A percentile compares a stretch with the other conserved stretches of the same genome.
These are phyloP conservation scores for Oreocharis arfaki DNA, from an alignment of 2,113 vertebrate genomes.

Conservation along the genomic window DNA sequence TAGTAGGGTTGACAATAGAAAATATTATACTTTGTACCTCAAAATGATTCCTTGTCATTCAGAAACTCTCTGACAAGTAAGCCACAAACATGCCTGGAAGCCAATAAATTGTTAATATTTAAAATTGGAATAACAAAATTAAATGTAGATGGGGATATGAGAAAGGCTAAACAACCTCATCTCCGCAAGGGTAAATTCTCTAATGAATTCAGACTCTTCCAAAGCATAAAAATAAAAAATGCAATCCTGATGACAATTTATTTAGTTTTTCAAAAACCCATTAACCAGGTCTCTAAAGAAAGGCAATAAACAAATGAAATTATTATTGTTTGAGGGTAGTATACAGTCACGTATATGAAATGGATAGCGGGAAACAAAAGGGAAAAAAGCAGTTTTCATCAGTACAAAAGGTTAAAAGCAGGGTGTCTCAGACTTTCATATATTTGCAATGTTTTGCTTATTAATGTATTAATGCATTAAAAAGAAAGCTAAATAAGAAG, in stretches of 20 bases:
- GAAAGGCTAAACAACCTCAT: background rate
- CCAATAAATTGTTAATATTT: background rate
- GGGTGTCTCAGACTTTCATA: background rate
- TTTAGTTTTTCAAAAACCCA: background rate
- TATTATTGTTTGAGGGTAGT: background rate
- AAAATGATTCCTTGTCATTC: background rate
- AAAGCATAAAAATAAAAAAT: background rate
- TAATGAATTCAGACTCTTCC: background rate
- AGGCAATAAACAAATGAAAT: background rate
- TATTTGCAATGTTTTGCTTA: background rate
- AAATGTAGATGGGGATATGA: background rate
- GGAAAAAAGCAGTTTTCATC: background rate
- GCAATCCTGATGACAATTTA: background rate
- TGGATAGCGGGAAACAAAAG: background rate
- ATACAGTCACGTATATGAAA: accelerated
- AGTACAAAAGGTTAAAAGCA: background rate
- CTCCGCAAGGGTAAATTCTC: background rate
- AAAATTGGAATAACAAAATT: background rate
- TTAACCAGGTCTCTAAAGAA: background rate
- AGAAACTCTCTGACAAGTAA: background rate
- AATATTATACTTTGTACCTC: background rate
- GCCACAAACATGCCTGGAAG: background rate
- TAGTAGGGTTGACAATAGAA: background rate
- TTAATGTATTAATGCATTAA: background rate
- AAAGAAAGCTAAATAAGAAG: background rate